A percentile compares a stretch with the other conserved stretches of the same genome.
Conservation (phyloP, 2,888 invertebrate genomes). For the Fragum whitleyi region DNA sequence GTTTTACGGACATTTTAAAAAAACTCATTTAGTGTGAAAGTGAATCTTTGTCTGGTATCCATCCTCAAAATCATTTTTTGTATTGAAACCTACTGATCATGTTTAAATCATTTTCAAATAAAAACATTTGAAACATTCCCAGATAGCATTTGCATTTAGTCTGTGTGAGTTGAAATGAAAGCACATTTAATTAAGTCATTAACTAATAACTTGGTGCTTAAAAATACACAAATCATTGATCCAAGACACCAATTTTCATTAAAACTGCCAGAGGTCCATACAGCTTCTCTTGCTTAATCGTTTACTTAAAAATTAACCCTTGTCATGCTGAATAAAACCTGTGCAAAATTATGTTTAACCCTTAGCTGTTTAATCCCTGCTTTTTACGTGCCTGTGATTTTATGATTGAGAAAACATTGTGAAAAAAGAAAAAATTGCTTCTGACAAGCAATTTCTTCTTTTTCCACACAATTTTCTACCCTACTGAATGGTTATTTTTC, state of each 20-base stretch:
- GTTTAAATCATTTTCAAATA: constrained; percentile 21
- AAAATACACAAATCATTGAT: constrained; percentile 17
- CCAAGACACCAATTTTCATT: not conserved
- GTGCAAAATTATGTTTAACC: too few species aligned
- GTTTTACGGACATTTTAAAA: not conserved
- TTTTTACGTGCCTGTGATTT: too few species aligned
- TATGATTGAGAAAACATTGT: too few species aligned
- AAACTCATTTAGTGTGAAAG: not conserved
- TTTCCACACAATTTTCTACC: too few species aligned
- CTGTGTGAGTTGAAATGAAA: not conserved
- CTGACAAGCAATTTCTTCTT: too few species aligned
- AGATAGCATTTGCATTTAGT: constrained; percentile 1
- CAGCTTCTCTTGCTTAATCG: too few species aligned
- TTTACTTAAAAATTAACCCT: too few species aligned
- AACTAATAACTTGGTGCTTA: constrained; percentile 5
- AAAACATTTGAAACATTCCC: not conserved
- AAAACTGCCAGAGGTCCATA: not conserved
- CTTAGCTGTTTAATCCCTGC: too few species aligned
- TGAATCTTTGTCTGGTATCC: not conserved
- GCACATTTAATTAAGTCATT: not conserved
- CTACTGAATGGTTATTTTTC: too few species aligned
- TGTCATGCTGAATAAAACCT: too few species aligned
- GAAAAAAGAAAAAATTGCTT: too few species aligned
- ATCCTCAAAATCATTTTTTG: not conserved
- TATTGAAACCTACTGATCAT: not conserved